phyloP scores from a whole-genome alignment of 2,797 vertebrate genomes.

The Cossypha caffra region DNA sequence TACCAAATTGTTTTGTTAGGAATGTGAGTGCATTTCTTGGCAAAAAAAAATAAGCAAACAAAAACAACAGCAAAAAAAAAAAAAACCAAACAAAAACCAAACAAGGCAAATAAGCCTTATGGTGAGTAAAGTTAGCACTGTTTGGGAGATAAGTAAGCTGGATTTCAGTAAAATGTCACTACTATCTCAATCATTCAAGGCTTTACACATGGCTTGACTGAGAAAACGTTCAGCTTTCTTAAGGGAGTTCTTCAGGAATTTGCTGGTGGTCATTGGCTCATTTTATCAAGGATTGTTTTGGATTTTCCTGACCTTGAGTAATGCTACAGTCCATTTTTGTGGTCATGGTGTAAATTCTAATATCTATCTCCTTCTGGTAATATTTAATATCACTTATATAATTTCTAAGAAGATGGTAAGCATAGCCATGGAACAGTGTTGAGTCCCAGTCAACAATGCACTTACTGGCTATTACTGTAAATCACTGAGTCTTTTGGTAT shows the following conservation, averaged over 20 bases:
- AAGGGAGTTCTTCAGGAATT: neutral
- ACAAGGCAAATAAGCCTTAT: neutral
- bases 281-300: neutral
- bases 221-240: neutral
- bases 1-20: neutral
- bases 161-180: neutral
- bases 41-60: neutral
- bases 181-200: neutral
- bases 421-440: neutral
- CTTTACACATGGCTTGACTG: neutral
- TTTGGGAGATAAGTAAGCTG: neutral
- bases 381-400: neutral
- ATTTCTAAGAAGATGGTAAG: neutral
- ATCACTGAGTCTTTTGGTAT: neutral
- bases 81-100: neutral
- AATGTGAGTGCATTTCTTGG: neutral
- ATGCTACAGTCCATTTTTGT: neutral
- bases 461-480: neutral
- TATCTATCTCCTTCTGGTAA: neutral
- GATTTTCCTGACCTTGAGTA: neutral
- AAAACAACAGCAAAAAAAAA: neutral
- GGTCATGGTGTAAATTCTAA: neutral
- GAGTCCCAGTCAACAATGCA: neutral
- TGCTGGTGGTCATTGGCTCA: neutral
- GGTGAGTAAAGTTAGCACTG: neutral